These are phyloP conservation scores for Callospermophilus lateralis DNA, from an alignment of 2,113 vertebrate genomes.

Conservation along the genomic window DNA sequence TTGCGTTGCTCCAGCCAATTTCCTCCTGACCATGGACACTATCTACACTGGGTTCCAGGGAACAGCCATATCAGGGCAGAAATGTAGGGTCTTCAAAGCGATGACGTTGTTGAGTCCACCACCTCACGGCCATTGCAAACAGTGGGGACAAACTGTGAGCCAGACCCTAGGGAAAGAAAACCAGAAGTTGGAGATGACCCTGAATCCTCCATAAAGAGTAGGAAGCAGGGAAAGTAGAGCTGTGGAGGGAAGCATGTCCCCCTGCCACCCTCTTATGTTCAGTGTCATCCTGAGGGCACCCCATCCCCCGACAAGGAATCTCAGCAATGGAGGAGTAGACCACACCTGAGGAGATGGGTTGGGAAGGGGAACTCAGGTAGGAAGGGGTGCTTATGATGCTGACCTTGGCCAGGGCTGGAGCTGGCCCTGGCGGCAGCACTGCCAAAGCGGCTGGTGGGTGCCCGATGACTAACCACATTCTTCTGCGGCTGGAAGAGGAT, in stretches of 20 bases:
- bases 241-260: background rate
- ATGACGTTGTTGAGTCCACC: conserved; percentile 97
- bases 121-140: conserved; percentile 98
- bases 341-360: background rate
- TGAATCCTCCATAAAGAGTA: background rate
- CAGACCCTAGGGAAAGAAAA: conserved; percentile 88
- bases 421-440: conserved; percentile 89
- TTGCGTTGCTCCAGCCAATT: conserved; percentile 70
- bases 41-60: background rate
- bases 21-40: conserved; percentile 24
- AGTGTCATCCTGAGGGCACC: background rate
- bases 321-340: background rate
- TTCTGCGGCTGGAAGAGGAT: conserved; percentile 99
- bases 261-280: background rate
- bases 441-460: conserved; percentile 93
- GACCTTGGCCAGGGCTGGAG: conserved; percentile 93
- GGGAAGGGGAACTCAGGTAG: background rate
- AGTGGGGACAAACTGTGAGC: conserved; percentile 94
- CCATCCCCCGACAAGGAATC: background rate
- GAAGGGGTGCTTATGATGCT: conserved; percentile 44
- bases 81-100: conserved; percentile 89
- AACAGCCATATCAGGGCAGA: conserved; percentile 44
- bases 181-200: background rate
- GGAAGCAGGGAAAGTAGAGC: background rate
- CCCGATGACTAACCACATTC: conserved; percentile 94